Conservation (phyloP, 2,113 vertebrate genomes). For the Gopherus flavomarginatus region DNA sequence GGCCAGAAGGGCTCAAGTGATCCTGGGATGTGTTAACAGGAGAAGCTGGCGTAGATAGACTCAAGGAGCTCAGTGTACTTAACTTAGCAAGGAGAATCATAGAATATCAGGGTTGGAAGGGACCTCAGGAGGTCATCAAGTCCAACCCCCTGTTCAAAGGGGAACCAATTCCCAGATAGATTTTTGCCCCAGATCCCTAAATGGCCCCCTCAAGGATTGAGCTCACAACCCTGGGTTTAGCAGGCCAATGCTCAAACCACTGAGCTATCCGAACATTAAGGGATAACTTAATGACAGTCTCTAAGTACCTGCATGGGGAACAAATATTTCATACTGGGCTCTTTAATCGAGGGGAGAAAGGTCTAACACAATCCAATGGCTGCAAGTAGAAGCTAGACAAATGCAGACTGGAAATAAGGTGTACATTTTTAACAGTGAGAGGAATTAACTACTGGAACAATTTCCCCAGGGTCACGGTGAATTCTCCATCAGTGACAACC, state of each 20-base stretch:
- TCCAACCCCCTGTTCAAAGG: no score
- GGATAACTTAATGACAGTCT: not conserved
- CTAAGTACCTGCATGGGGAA: not conserved
- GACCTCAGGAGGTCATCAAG: no score
- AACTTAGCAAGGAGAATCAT: not conserved
- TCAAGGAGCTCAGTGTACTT: not conserved
- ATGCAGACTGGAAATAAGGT: not conserved
- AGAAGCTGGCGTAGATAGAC: not conserved
- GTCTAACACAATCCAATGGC: not conserved
- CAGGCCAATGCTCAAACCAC: no score
- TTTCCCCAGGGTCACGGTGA: not conserved
- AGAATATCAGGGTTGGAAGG: no score
- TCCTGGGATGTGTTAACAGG: not conserved
- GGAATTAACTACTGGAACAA: not conserved
- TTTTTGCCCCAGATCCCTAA: no score
- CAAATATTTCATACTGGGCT: not conserved
- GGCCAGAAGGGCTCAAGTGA: not conserved
- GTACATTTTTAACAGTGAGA: not conserved
- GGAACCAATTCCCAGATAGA: no score
- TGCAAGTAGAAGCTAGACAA: not conserved
- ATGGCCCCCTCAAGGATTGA: no score
- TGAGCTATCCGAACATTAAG: not conserved
- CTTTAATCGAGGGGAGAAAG: not conserved
- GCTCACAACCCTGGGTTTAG: no score
- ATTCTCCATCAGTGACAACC: not conserved